These are phyloP conservation scores for Hemiprocne comata DNA, from an alignment of 2,113 vertebrate species.

Conservation along the genomic window DNA sequence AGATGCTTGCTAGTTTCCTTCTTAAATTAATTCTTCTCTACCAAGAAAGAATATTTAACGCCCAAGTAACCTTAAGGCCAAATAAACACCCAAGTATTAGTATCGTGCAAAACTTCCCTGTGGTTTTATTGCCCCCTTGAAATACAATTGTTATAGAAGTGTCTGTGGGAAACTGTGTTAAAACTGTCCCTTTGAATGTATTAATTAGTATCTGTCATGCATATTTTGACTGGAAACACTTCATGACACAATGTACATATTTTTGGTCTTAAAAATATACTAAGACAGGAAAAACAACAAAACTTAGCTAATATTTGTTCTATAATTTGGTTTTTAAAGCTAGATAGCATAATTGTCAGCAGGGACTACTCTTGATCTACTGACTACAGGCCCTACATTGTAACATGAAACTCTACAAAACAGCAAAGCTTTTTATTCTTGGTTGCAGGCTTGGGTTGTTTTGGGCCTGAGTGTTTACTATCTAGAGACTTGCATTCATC, in stretches of 20 bases:
- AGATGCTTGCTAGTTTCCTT: neutral
- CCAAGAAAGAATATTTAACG: neutral
- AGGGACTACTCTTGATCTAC: neutral
- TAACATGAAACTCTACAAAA: neutral
- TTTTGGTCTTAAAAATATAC: neutral
- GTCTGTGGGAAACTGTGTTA: conserved; percentile 1
- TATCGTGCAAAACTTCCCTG: neutral
- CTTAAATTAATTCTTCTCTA: neutral
- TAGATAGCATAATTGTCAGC: neutral
- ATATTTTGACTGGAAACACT: conserved; percentile 8
- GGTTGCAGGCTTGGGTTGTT: neutral
- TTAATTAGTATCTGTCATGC: conserved; percentile 28
- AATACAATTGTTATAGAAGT: neutral
- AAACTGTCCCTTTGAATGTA: neutral
- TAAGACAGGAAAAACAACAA: neutral
- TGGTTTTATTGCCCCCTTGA: neutral
- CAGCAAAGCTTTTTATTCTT: neutral
- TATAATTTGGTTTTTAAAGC: neutral
- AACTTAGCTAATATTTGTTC: neutral
- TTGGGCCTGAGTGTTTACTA: conserved; percentile 1
- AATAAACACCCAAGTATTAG: neutral
- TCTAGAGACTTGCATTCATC: conserved; percentile 10
- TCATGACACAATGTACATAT: neutral
- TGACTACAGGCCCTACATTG: neutral
- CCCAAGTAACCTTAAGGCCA: neutral